Base-by-base conservation (phyloP, 2,113 vertebrate genomes). In the Todiramphus chloris region DNA sequence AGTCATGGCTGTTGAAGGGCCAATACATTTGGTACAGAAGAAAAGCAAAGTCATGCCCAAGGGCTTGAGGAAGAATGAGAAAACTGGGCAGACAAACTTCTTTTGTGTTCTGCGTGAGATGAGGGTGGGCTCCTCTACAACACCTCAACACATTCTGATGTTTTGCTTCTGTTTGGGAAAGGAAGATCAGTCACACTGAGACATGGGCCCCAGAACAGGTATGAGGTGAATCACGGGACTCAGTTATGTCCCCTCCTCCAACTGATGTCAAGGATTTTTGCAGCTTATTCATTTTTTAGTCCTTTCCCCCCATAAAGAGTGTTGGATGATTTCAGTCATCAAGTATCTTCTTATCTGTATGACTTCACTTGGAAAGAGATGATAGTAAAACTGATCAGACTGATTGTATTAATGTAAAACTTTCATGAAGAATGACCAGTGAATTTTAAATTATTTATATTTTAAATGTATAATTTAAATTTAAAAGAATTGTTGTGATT, bases 131-230 rank as follows among this genome's bases (percentile, higher is more conserved):
- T 13, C 9, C 27, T 64, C 69, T 76, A 27, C 13, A 68, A 39
- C 9, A 8, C 8, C 10, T 60, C 0, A 0, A 10, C 35, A 48
- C 1, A 0, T 28, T 48, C 30, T 33, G 27, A 33, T 74, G 16
- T 11, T 58, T 25, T 63, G 46, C 10, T 60, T 82, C 25, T 44
- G 4, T 55, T 41, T 70, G 83, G 50, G 87, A 63, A 27, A 28
- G 41, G 58, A 23, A 6, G 25, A 15, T 66, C 11, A 8, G 17
- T 31, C 33, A 6, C 12, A 7, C 7, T 48, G 73, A 41, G 39
- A 43, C 5, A 10, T 7, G 19, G 13, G 13, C 33, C 28, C 19
- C 28, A 24, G 37, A 23, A 39, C 2, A 75, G 16, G 11, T 62
- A 37, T 4, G 6, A 59, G 20, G 27, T 46, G n/a, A 43, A 5